Percentiles rank a stretch among this genome's conserved stretches.
Conservation (phyloP, 2,113 vertebrate species). For the Eonycteris spelaea region DNA sequence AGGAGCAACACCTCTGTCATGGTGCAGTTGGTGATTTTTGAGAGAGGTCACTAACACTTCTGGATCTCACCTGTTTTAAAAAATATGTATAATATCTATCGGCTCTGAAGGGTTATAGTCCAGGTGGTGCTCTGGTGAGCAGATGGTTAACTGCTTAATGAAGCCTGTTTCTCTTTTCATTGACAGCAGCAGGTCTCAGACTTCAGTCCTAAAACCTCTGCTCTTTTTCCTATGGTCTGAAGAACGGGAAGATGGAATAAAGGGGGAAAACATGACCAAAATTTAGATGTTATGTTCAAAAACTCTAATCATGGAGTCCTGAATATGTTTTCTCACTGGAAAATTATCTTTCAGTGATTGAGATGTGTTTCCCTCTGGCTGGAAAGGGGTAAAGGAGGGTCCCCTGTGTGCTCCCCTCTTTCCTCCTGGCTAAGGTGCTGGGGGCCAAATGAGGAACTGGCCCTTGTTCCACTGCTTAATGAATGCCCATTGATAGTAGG, state of each 20-base stretch:
- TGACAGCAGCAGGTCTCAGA: neutral
- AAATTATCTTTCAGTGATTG: neutral
- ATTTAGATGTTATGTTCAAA: neutral
- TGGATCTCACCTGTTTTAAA: neutral
- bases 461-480: neutral
- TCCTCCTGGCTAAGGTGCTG: neutral
- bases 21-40: fast-evolving
- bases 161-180: neutral
- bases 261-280: neutral
- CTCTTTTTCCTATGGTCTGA: neutral
- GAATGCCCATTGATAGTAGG: neutral
- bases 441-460: neutral
- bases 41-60: neutral
- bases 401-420: fast-evolving
- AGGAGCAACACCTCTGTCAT: neutral
- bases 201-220: neutral
- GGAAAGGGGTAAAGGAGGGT: neutral
- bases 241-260: neutral
- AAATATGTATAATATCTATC: neutral
- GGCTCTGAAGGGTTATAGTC: neutral
- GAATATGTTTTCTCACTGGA: neutral
- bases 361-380: neutral
- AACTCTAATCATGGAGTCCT: neutral
- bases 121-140: conserved; percentile 9
- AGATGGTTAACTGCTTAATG: conserved; percentile 41